Percentiles rank a stretch among this genome's conserved stretches.
Evolutionary conservation across 2,888 invertebrate genomes (phyloP).

Genomic region (Lasioglossum oenotherae): DNA sequence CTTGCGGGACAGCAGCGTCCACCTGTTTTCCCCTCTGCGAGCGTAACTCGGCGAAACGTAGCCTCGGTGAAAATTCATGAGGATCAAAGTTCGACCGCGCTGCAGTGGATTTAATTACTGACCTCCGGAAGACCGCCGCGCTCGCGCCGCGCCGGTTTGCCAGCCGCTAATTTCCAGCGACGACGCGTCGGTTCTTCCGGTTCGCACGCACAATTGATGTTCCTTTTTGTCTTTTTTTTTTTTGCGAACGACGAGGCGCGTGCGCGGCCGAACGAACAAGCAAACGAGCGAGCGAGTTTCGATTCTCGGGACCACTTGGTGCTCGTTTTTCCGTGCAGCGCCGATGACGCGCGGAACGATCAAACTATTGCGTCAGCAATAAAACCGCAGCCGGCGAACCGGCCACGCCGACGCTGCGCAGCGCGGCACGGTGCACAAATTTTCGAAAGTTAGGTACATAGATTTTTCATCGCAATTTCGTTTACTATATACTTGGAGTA

Average conservation of each 20-base stretch:
- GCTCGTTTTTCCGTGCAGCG: background rate
- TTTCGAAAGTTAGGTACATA: too few species aligned
- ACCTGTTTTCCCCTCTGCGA: conserved; percentile 38
- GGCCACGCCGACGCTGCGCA: background rate
- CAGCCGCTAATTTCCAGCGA: background rate
- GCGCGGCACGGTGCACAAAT: too few species aligned
- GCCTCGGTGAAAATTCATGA: conserved; percentile 63
- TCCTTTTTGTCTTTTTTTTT: background rate
- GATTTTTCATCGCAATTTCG: too few species aligned
- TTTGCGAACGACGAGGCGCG: background rate
- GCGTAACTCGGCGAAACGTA: conserved; percentile 45
- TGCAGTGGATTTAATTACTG: conserved; percentile 67
- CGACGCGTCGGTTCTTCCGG: background rate
- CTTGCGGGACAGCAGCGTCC: background rate
- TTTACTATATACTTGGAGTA: too few species aligned
- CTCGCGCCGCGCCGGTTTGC: background rate
- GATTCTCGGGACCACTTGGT: background rate
- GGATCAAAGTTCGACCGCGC: conserved; percentile 50
- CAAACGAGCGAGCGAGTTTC: background rate
- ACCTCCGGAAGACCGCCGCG: conserved; percentile 29
- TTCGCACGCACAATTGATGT: conserved; percentile 3
- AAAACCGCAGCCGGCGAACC: conserved; percentile 17
- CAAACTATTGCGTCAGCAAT: conserved; percentile 24
- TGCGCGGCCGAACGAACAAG: background rate
- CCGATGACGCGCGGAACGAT: conserved; percentile 27